Evolutionary conservation across 1,140 invertebrate genomes (phyloP), one percentile per base, ranked within the genome.

Genomic region (Charaxes varanes): DNA sequence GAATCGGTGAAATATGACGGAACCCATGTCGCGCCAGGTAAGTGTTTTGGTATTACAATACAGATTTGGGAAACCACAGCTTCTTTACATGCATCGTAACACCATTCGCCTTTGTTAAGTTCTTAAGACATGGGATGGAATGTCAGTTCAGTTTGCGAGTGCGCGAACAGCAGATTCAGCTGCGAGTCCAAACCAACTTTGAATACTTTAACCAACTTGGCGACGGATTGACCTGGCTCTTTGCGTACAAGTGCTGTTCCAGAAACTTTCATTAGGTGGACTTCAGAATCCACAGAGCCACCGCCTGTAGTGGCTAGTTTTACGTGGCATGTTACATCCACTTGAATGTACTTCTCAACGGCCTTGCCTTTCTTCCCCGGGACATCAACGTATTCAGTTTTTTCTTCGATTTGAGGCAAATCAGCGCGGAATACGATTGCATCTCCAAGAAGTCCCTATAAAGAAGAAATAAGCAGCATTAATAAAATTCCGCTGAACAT

Each of bases 121-220:
- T 33, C 66, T 83, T 80, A 85, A 34, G 82, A 80, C 30, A 79
- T 37, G 3, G 88, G 88, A 60, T 87, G 69, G 72, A 90, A 90
- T 14, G 85, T 86, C n/a, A 90, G 76, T 65, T 89, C 86, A 13
- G 87, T 87, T 47, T 88, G 85, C 49, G 87, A 88, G 57, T 86
- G 85, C 1, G 87, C 84, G 61, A 90, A 90, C 12, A 90, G 61
- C 32, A 90, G 62, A 58, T 89, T 90, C 12, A 91, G 63, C 54
- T 90, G 88, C 0, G 89, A 90, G 51, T 90, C 89, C 23, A 91
- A 67, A 55, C 89, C 90, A 19, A 91, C 87, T 53, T 89, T 88
- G 60, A 87, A 88, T 4, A 91, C 86, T 55, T 86, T 85, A 5
- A 88, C 58, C 0, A 91, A 66, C 27, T 83, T 79, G 1, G 89